Conservation (phyloP, 2,888 invertebrate species). For the Camptogramma bilineatum region DNA sequence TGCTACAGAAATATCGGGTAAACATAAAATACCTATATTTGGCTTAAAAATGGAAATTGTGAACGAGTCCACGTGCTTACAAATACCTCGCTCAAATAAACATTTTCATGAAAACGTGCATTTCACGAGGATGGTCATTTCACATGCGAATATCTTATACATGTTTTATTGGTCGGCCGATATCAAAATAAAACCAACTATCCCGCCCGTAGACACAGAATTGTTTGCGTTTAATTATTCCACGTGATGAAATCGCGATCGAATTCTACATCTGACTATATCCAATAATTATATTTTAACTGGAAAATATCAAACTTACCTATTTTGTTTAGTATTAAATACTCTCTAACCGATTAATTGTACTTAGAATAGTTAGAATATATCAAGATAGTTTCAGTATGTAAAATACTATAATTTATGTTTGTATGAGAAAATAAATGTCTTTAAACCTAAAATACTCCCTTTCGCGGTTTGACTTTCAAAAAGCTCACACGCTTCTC, state of each 20-base stretch:
- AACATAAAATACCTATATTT: background rate
- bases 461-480: too few species aligned
- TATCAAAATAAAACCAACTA: slow-evolving; percentile 71
- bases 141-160: slow-evolving; percentile 26
- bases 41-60: background rate
- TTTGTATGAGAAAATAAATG: too few species aligned
- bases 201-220: slow-evolving; percentile 60
- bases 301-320: background rate
- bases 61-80: background rate
- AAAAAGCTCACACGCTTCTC: too few species aligned
- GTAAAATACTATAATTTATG: too few species aligned
- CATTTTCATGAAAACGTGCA: slow-evolving; percentile 16
- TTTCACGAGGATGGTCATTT: slow-evolving; percentile 13
- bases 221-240: slow-evolving; percentile 80
- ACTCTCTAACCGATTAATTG: too few species aligned
- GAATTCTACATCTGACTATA: slow-evolving; percentile 43
- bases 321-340: too few species aligned
- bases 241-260: slow-evolving; percentile 64
- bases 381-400: too few species aligned
- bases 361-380: too few species aligned
- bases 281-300: background rate
- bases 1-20: background rate
- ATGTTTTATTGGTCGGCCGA: slow-evolving; percentile 21
- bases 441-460: too few species aligned
- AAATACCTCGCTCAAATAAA: slow-evolving; percentile 4